Evolutionary conservation across 1,140 invertebrate genomes (phyloP), one percentile per base, ranked within the genome.

Genomic region (Teleogryllus occipitalis): DNA sequence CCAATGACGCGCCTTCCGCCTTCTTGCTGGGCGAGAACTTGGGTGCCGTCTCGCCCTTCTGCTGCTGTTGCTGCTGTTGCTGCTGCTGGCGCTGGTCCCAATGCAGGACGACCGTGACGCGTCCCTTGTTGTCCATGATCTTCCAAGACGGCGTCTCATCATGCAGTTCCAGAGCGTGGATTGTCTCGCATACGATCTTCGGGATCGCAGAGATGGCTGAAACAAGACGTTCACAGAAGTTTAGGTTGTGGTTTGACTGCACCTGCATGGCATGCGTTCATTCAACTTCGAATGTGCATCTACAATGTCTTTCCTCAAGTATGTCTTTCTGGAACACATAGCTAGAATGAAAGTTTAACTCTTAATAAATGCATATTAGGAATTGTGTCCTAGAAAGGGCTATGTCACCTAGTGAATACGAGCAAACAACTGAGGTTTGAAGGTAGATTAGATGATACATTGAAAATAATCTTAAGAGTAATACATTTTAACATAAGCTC

Each of bases 71-170:
- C 47, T 72, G 10, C 21, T 54, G 74, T 27, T 8, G 47, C 47
- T 8, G 48, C 80, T 81, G 89, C 84, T 89, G 90, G 81, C 92
- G 90, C 88, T 74, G 81, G 89, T 96, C 94, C 95, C 95, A 96
- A 87, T 96, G 94, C 85, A 97, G 88, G 83, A 97, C 95, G 87
- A 97, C 94, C 83, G 96, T 97, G 87, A 97, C 94, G 85, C 95
- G 92, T 84, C 95, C 94, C 89, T 96, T 94, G 90, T 96, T 96
- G 90, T 97, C 95, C 94, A 96, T 96, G 89, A 97, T 96, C 88
- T 97, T 97, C 96, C 96, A 97, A 87, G 95, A 96, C 83, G 95
- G 95, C 84, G 94, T 95, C 87, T 96, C 95, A 95, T 97, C 94
- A 88, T 96, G 95, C 84, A 97, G 88, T 87, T 96, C 95, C 88